Percentiles rank a stretch among this genome's conserved stretches.
Evolutionary conservation across 2,113 vertebrate species (phyloP).

Genomic region (Centropus bengalensis): DNA sequence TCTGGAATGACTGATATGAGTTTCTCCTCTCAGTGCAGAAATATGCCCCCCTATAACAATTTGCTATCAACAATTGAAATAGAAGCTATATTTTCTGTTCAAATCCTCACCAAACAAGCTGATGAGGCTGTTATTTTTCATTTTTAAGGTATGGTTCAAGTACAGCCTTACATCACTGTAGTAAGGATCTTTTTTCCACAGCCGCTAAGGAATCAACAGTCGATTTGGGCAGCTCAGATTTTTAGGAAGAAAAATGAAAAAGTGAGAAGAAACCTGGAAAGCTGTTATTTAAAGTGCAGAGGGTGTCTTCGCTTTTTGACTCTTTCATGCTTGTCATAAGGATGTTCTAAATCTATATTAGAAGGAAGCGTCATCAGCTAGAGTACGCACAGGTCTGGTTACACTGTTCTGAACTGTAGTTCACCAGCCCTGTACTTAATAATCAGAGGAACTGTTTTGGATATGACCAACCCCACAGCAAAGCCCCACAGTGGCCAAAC

Average conservation of each 20-base stretch:
- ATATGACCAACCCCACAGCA: background rate
- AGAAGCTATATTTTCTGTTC: background rate
- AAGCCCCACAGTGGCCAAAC: background rate
- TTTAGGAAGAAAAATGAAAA: background rate
- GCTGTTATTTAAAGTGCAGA: background rate
- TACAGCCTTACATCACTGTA: background rate
- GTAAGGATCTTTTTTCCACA: background rate
- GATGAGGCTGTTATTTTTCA: background rate
- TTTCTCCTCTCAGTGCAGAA: background rate
- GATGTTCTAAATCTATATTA: background rate
- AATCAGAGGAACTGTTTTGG: background rate
- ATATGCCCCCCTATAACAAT: background rate
- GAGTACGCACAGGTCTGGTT: background rate
- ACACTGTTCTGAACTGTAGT: background rate
- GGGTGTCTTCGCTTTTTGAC: background rate
- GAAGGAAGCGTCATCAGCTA: background rate
- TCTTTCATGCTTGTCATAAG: background rate
- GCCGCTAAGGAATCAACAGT: background rate
- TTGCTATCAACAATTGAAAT: background rate
- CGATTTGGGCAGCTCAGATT: background rate
- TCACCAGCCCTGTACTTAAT: background rate
- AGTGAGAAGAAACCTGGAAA: background rate
- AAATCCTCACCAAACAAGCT: background rate
- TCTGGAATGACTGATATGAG: background rate
- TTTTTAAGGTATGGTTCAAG: constrained; percentile 7